Evolutionary conservation across 2,888 invertebrate genomes (phyloP).

Genomic region (Amiota minor): DNA sequence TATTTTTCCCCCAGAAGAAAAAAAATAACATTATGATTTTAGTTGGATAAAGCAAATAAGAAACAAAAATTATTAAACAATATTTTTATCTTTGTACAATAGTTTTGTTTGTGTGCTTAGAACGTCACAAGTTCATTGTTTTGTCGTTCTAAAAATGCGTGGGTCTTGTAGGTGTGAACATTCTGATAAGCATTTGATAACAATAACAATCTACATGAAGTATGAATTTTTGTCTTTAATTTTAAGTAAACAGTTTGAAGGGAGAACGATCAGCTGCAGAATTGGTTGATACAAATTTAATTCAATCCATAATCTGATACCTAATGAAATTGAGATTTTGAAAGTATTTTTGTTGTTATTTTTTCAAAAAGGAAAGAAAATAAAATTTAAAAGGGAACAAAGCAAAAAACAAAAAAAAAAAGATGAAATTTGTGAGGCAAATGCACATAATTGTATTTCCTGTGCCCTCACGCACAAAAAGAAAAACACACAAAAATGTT

Average conservation of each 20-base stretch:
- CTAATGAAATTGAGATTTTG: slow-evolving; percentile 30
- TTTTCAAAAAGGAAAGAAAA: slow-evolving; percentile 11
- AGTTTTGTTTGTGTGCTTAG: no score
- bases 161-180: slow-evolving; percentile 1
- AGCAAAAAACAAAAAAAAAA: not conserved
- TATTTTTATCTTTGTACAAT: no score
- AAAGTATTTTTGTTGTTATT: not conserved
- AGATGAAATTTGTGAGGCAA: not conserved
- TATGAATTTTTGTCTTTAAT: not conserved
- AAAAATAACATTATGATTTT: no score
- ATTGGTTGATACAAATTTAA: not conserved
- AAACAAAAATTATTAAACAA: no score
- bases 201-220: not conserved
- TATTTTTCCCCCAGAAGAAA: no score
- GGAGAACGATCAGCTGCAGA: not conserved
- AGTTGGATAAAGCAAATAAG: no score
- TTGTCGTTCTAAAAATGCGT: not conserved
- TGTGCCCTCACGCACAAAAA: not conserved
- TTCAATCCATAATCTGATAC: not conserved
- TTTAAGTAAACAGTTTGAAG: not conserved
- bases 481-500: not conserved
- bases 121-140: slow-evolving; percentile 1
- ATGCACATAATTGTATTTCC: not conserved
- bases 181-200: slow-evolving; percentile 5
- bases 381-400: not conserved